These are phyloP conservation scores for Tretioscincus oriximinensis DNA, from an alignment of 2,113 vertebrate species.

Conservation along the genomic window DNA sequence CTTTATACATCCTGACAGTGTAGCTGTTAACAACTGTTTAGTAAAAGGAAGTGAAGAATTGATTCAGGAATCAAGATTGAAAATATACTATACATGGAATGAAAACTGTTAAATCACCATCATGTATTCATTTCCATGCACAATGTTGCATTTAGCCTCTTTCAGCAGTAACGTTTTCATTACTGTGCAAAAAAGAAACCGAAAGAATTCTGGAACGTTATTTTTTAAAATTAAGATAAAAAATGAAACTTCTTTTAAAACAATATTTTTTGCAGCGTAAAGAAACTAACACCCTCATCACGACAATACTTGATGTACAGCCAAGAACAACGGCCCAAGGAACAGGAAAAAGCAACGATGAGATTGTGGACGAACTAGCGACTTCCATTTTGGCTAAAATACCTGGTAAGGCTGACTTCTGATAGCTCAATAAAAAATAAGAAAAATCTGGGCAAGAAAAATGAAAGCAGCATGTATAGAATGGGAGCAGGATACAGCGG, in stretches of 20 bases:
- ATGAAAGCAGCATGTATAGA: too few species aligned
- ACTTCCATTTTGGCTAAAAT: conserved; percentile 69
- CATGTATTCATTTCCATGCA: not conserved
- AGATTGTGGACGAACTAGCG: conserved; percentile 77
- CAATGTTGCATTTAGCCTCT: not conserved
- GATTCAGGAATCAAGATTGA: not conserved
- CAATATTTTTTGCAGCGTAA: conserved; percentile 65
- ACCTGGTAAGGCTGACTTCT: conserved; percentile 59
- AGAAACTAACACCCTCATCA: conserved; percentile 75
- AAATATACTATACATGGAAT: not conserved
- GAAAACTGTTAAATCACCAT: not conserved
- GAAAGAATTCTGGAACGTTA: not conserved
- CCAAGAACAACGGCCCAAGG: conserved; percentile 68
- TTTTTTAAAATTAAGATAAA: not conserved
- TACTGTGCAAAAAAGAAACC: not conserved
- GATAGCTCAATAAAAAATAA: too few species aligned
- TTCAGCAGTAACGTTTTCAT: not conserved
- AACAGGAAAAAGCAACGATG: conserved; percentile 78
- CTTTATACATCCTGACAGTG: not conserved
- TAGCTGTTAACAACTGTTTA: not conserved
- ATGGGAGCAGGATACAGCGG: too few species aligned
- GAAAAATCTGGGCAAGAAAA: too few species aligned
- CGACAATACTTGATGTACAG: conserved; percentile 78
- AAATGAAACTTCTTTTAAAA: not conserved
- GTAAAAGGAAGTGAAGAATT: not conserved